phyloP scores from a whole-genome alignment of 2,888 invertebrate genomes.

The Phania funesta region DNA sequence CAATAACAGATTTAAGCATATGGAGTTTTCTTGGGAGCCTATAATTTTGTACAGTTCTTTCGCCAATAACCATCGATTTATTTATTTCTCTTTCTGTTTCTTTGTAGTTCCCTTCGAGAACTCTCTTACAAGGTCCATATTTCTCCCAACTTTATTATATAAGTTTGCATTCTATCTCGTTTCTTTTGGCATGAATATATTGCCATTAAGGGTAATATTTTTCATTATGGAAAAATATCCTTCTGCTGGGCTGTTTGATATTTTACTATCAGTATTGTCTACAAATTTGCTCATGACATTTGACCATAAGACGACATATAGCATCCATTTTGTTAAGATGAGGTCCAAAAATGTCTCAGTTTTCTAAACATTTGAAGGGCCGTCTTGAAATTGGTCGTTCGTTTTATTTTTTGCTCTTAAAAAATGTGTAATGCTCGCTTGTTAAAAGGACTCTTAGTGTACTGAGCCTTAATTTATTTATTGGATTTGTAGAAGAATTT shows the following conservation, averaged over 20 bases:
- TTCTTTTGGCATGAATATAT: background rate
- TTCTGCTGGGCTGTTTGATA: slow-evolving; percentile 23
- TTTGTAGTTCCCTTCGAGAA: background rate
- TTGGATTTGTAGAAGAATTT: background rate
- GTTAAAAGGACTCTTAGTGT: background rate
- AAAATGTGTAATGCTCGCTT: background rate
- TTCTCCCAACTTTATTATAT: background rate
- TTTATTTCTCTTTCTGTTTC: background rate
- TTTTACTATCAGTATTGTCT: background rate
- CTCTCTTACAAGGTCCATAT: background rate
- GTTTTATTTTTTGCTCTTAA: background rate
- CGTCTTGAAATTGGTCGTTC: background rate
- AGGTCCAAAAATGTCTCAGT: background rate
- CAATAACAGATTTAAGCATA: background rate
- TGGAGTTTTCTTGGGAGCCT: background rate
- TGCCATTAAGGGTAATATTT: background rate
- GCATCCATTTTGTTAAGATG: slow-evolving; percentile 10
- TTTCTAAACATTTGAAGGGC: background rate
- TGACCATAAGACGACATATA: background rate
- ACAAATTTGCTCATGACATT: slow-evolving; percentile 23
- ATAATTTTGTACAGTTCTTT: background rate
- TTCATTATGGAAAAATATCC: slow-evolving; percentile 7
- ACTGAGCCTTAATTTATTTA: background rate
- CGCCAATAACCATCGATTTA: background rate
- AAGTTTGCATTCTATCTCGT: background rate